phyloP scores from a whole-genome alignment of 2,797 vertebrate genomes.

The Botia almorhae region DNA sequence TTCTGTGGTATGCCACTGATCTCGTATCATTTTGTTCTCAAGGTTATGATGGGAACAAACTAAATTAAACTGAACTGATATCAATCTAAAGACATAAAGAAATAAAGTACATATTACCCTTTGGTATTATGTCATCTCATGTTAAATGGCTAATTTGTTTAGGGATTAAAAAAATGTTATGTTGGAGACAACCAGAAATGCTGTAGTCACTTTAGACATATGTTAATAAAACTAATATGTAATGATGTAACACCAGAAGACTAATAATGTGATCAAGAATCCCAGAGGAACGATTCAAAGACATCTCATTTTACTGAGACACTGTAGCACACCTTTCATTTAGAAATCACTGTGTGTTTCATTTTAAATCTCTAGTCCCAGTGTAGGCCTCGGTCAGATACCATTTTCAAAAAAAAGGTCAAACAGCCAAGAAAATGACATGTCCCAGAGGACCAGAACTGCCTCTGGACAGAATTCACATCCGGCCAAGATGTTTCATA shows the following conservation, averaged over 20 bases:
- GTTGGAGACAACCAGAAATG: background rate
- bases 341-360: background rate
- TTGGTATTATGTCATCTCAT: background rate
- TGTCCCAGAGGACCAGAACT: constrained; percentile 47
- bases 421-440: constrained; percentile 50
- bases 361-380: constrained; percentile 26
- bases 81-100: background rate
- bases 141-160: background rate
- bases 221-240: background rate
- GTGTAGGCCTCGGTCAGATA: constrained; percentile 32
- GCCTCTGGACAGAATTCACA: constrained; percentile 42
- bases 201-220: background rate
- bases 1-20: constrained; percentile 1
- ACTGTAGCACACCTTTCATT: background rate
- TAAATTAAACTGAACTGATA: constrained; percentile 7
- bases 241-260: background rate
- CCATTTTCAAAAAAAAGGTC: constrained; percentile 36
- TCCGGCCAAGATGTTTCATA: constrained; percentile 31
- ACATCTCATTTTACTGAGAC: background rate
- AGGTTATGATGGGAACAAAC: background rate
- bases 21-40: background rate
- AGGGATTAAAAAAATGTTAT: background rate
- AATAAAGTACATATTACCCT: background rate
- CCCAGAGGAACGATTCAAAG: background rate
- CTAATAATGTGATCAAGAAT: background rate